These are phyloP conservation scores for Herpetotheres cachinnans DNA, from an alignment of 2,113 vertebrate species.

Conservation along the genomic window DNA sequence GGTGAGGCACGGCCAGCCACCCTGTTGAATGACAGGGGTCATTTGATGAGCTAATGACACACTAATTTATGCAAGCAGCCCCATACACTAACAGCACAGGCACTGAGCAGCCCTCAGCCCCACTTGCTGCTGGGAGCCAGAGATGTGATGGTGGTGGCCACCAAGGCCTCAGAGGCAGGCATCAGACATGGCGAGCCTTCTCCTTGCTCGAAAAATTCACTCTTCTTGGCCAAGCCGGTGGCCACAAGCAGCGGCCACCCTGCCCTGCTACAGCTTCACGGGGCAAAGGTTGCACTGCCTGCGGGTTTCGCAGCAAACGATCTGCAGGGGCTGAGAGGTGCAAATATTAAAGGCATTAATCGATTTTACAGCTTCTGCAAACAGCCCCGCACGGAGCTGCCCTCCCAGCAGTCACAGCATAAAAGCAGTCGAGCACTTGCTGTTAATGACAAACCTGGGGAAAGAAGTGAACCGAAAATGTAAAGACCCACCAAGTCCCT, in stretches of 20 bases:
- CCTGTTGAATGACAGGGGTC: background rate
- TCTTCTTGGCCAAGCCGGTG: background rate
- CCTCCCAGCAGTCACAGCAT: background rate
- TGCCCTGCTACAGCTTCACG: rapidly evolving
- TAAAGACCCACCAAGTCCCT: background rate
- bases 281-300: background rate
- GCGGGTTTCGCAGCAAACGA: background rate
- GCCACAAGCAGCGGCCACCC: background rate
- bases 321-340: rapidly evolving
- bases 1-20: rapidly evolving
- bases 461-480: background rate
- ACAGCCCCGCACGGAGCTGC: rapidly evolving
- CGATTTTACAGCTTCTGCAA: background rate
- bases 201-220: background rate
- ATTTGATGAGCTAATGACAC: rapidly evolving
- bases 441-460: background rate
- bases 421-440: background rate
- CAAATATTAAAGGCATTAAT: background rate
- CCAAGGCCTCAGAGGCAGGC: no score
- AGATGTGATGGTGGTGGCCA: rapidly evolving
- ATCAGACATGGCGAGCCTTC: background rate
- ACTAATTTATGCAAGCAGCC: background rate
- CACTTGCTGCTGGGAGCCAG: rapidly evolving
- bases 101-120: background rate
- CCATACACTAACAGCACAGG: background rate